phyloP scores from a whole-genome alignment of 92 coral and sea anemone species.

The Actinernus sp. region DNA sequence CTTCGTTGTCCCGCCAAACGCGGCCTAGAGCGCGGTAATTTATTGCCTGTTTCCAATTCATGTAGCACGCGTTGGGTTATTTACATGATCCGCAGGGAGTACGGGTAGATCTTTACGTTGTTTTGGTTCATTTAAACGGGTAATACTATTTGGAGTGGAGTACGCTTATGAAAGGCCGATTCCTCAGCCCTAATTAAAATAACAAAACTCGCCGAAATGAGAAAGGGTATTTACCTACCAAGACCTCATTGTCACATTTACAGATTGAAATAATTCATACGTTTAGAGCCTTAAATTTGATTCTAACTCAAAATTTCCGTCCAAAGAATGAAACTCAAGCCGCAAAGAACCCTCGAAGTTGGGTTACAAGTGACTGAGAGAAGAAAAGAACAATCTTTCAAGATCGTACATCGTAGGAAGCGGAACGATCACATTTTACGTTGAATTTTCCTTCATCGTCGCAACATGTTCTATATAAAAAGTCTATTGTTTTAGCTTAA shows the following conservation, averaged over 20 bases:
- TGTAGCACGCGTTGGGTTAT: conserved; percentile 60
- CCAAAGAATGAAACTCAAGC: conserved; percentile 1
- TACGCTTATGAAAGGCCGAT: neutral
- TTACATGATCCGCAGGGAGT: conserved; percentile 31
- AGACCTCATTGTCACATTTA: conserved; percentile 1
- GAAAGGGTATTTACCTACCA: conserved; percentile 25
- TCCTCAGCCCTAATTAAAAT: conserved; percentile 71
- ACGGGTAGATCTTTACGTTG: conserved; percentile 13
- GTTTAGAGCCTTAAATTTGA: conserved; percentile 24
- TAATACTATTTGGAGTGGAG: conserved; percentile 9
- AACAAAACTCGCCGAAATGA: conserved; percentile 92
- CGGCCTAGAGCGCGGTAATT: conserved; percentile 20
- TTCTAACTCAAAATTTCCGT: conserved; percentile 4
- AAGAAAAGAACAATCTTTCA: too few relatives aligned
- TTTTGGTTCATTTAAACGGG: conserved; percentile 2
- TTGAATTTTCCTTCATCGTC: conserved; percentile 38
- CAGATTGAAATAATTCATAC: neutral
- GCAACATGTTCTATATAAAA: conserved; percentile 95
- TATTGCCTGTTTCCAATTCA: conserved; percentile 11
- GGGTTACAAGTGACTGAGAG: too few relatives aligned
- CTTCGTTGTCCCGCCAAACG: conserved; percentile 18
- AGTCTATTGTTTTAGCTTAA: conserved; percentile 82
- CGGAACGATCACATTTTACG: neutral
- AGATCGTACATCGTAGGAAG: conserved; percentile 14
- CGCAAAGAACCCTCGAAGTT: conserved; percentile 6